phyloP scores from a whole-genome alignment of 2,888 invertebrate genomes.

The Troilus luridus region DNA sequence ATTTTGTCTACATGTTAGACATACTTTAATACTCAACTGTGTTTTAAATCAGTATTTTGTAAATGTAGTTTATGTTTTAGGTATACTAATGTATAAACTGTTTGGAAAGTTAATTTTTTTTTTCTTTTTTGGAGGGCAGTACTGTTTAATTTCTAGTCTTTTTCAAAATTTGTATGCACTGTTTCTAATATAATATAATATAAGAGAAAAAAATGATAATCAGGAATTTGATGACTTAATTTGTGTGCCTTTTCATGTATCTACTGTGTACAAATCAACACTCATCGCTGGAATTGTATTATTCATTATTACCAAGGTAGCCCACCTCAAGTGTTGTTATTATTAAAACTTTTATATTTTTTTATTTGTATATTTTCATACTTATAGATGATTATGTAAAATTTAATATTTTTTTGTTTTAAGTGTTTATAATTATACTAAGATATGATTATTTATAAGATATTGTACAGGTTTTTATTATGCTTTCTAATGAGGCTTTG shows the following conservation, averaged over 20 bases:
- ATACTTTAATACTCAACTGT: slow-evolving; percentile 33
- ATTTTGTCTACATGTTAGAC: slow-evolving; percentile 12
- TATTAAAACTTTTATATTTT: slow-evolving; percentile 59
- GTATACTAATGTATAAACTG: slow-evolving; percentile 20
- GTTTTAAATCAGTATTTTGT: slow-evolving; percentile 45
- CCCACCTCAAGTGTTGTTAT: slow-evolving; percentile 55
- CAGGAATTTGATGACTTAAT: slow-evolving; percentile 5
- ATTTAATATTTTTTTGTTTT: neutral
- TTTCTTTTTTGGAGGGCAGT: slow-evolving; percentile 38
- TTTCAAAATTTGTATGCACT: slow-evolving; percentile 35
- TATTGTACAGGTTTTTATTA: slow-evolving; percentile 46
- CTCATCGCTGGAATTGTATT: slow-evolving; percentile 43
- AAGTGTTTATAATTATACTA: neutral
- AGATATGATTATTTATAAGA: slow-evolving; percentile 23
- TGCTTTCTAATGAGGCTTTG: slow-evolving; percentile 48
- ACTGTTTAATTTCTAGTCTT: slow-evolving; percentile 53
- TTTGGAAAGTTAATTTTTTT: slow-evolving; percentile 8
- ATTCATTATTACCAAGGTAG: slow-evolving; percentile 56
- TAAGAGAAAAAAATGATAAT: slow-evolving; percentile 23
- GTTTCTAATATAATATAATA: neutral
- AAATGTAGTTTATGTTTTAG: slow-evolving; percentile 26
- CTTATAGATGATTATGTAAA: neutral
- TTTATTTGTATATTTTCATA: slow-evolving; percentile 54
- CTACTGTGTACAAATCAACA: neutral
- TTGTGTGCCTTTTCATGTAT: slow-evolving; percentile 34